Conservation (phyloP, 2,113 vertebrate genomes). For the Pedetes capensis region DNA sequence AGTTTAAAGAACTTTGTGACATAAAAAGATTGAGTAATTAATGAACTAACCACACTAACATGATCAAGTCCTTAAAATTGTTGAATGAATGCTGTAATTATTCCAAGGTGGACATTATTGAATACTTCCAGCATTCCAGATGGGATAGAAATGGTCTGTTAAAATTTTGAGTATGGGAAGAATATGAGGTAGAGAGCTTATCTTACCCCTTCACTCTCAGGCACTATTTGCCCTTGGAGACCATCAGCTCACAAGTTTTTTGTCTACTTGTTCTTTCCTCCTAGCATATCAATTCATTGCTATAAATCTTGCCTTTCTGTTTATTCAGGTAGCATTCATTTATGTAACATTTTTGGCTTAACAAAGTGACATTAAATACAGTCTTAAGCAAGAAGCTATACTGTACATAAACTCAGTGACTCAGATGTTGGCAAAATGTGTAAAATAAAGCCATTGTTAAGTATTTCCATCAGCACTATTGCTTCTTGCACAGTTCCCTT, state of each 20-base stretch:
- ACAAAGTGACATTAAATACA: constrained; percentile 29
- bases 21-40: neutral
- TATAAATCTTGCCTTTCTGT: constrained; percentile 25
- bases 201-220: neutral
- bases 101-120: neutral
- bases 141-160: neutral
- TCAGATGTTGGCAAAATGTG: neutral
- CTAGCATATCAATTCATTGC: neutral
- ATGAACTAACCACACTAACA: neutral
- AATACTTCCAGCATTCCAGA: neutral
- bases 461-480: neutral
- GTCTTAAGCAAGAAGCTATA: constrained; percentile 20
- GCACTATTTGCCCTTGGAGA: neutral
- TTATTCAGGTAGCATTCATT: constrained; percentile 41
- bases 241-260: neutral
- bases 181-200: neutral
- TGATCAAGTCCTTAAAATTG: neutral
- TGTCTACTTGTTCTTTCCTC: neutral
- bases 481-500: neutral
- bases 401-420: neutral
- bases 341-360: constrained; percentile 35
- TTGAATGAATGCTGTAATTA: neutral
- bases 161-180: neutral
- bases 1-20: constrained; percentile 4
- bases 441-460: neutral